Percentiles rank a stretch among this genome's conserved stretches.
Conservation (phyloP, 2,797 vertebrate species). For the Luscinia luscinia region DNA sequence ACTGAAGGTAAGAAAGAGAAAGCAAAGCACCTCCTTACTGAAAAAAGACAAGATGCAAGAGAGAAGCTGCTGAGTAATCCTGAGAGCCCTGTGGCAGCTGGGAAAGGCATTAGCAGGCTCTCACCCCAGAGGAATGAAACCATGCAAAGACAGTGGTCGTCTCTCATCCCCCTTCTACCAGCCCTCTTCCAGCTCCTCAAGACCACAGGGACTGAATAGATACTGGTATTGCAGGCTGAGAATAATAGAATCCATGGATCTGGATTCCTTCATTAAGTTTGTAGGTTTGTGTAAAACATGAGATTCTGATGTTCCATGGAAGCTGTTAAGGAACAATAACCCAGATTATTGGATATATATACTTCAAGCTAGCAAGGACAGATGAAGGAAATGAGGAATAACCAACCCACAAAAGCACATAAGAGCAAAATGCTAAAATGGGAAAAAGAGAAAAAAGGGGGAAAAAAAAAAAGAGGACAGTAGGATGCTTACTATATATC, state of each 20-base stretch:
- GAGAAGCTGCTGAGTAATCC: neutral
- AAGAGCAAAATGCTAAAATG: neutral
- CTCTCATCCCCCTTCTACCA: neutral
- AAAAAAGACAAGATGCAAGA: neutral
- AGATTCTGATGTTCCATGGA: neutral
- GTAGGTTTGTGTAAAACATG: neutral
- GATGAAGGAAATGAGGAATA: neutral
- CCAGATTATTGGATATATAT: neutral
- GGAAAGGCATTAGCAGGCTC: neutral
- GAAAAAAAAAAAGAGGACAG: accelerated
- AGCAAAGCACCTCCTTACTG: neutral
- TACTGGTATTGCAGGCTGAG: neutral
- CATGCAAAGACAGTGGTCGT: neutral
- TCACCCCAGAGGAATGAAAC: neutral
- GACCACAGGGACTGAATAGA: neutral
- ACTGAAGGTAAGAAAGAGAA: neutral
- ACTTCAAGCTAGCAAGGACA: neutral
- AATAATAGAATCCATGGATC: neutral
- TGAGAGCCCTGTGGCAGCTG: neutral
- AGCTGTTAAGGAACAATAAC: neutral
- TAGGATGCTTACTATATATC: neutral
- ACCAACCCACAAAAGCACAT: neutral
- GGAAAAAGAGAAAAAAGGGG: accelerated
- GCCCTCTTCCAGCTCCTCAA: neutral
- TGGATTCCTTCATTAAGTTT: neutral